Conservation (phyloP, 2,888 invertebrate genomes). For the Monoplex corrugatus region DNA sequence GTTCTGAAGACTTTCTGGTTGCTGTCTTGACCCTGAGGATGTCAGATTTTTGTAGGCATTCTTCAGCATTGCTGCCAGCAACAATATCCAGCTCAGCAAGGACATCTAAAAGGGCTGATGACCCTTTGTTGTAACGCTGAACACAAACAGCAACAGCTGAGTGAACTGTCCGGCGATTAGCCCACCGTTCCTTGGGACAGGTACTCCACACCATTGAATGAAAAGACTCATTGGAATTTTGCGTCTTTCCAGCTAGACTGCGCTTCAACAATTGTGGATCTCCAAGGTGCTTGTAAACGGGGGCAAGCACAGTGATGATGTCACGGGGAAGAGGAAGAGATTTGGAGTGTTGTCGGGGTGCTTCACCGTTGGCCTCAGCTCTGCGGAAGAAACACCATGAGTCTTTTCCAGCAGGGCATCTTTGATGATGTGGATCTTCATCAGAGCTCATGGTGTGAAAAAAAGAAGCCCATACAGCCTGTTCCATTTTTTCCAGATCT, state of each 20-base stretch:
- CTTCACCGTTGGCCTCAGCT: background rate
- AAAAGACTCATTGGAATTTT: conserved; percentile 29
- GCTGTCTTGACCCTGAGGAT: background rate
- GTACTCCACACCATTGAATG: conserved; percentile 28
- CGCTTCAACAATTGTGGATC: conserved; percentile 33
- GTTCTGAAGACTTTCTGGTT: conserved; percentile 17
- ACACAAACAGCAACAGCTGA: conserved; percentile 15
- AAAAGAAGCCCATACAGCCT: background rate
- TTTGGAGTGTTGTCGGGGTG: background rate
- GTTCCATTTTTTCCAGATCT: background rate
- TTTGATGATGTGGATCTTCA: background rate
- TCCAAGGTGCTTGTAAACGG: conserved; percentile 1
- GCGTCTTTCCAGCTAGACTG: conserved; percentile 35
- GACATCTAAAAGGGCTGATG: conserved; percentile 12
- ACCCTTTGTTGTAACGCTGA: conserved; percentile 35
- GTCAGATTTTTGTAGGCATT: background rate
- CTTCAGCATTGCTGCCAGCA: background rate
- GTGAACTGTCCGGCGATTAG: conserved; percentile 1
- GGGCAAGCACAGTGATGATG: background rate
- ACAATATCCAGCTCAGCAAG: conserved; percentile 3
- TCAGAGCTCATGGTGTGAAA: background rate
- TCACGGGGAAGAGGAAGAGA: conserved; percentile 15
- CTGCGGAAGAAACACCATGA: conserved; percentile 19
- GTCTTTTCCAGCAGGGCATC: background rate
- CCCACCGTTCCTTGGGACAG: conserved; percentile 38